These are phyloP conservation scores for Ptychodera flava DNA, from an alignment of 35 echinoderm and acorn worm species.

Conservation along the genomic window DNA sequence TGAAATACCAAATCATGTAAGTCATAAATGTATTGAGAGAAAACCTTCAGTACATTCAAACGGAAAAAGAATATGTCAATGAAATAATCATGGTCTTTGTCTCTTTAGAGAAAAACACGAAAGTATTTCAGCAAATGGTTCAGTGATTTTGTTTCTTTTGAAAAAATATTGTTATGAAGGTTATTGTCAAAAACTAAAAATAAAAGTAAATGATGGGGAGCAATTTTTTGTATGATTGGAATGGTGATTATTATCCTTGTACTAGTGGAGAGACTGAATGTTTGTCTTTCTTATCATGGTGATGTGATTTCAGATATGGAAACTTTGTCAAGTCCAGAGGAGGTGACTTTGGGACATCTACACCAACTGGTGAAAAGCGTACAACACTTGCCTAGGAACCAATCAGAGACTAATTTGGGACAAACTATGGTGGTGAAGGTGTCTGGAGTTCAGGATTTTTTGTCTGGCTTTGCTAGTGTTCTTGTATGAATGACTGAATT, in stretches of 20 bases:
- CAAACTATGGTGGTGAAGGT: no score
- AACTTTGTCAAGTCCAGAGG: conserved; percentile 83
- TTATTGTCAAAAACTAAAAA: no score
- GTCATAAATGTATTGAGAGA: neutral
- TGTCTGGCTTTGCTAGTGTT: no score
- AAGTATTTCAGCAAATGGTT: no score
- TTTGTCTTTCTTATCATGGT: neutral
- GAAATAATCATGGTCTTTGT: neutral
- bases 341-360: conserved; percentile 68
- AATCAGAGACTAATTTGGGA: no score
- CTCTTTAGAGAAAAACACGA: neutral
- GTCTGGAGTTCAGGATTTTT: no score
- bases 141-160: no score
- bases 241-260: neutral
- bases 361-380: conserved; percentile 42
- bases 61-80: neutral
- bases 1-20: conserved; percentile 79
- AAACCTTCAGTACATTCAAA: neutral
- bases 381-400: conserved; percentile 49
- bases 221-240: no score
- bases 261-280: neutral
- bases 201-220: no score
- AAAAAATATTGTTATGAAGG: no score
- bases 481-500: no score
- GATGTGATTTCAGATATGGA: conserved; percentile 58